Base-by-base conservation (phyloP, 2,888 invertebrate species). In the Pilophorus perplexus region DNA sequence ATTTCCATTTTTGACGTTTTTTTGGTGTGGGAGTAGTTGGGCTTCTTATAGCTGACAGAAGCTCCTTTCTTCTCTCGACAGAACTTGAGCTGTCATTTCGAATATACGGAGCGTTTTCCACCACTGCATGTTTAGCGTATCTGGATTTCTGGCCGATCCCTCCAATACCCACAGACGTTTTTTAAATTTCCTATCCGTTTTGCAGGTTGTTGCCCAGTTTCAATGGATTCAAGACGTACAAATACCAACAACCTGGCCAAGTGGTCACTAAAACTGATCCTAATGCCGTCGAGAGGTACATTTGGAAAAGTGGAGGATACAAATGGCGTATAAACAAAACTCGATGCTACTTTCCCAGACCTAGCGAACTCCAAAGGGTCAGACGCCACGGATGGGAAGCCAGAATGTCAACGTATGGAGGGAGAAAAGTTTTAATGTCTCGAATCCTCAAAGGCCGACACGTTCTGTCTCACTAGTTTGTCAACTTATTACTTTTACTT, bases 361-460 rank as follows among this genome's bases (percentile, higher is more conserved):
- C 91, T 0, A 85, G 82, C 59, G 90, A 91, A 79, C 81, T 83
- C 0, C 84, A 81, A 73, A 81, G 90, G 72, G 81, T 90, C 1
- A 83, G 83, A 40, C 80, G 82, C 6, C 87, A 88, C 71, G 90
- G 90, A 0, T 90, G 84, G 83, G 77, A 81, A 4, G 77, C 80
- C 0, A 82, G 89, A 68, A 85, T 90, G 80, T 82, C 86, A 0
- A 89, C 89, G 0, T 79, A 80, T 0, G 79, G 75, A 46, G 90
- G 90, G 2, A 81, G 88, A n/a, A 82, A 80, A 74, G 77, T 87
- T 23, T 77, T 91, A 12, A 89, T 90, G 89, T 81, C 87, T 73
- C 81, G 88, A 71, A 81, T 90, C 71, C 78, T 91, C 1, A 89
- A 88, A 78, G 90, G 90, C 67, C 80, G 83, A 78, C 82, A 82